phyloP scores from a whole-genome alignment of 2,797 vertebrate genomes.

The Channa striata region DNA sequence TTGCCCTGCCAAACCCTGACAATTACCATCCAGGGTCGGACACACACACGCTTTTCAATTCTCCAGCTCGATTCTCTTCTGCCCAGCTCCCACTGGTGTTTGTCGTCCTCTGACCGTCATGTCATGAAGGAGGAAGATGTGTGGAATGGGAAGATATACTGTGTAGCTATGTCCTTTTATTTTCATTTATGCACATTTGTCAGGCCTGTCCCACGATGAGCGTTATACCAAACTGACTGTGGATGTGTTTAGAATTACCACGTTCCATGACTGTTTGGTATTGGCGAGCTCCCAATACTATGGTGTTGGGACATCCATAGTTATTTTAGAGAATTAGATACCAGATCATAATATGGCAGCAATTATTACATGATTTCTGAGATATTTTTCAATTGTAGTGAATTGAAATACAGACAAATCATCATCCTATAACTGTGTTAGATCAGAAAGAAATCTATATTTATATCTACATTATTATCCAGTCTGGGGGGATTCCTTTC shows the following conservation, averaged over 20 bases:
- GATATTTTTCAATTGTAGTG: no score
- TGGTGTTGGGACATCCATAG: no score
- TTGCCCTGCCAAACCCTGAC: constrained; percentile 75
- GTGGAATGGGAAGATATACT: constrained; percentile 14
- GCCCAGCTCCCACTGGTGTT: constrained; percentile 13
- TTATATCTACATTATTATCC: background rate
- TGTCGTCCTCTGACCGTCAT: constrained; percentile 34
- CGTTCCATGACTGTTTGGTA: no score
- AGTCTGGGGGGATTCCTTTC: background rate
- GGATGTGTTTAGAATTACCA: no score
- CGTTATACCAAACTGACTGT: background rate
- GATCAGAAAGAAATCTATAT: background rate
- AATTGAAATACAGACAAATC: no score
- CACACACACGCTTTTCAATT: constrained; percentile 39
- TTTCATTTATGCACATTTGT: background rate
- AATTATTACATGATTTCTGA: no score
- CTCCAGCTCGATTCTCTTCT: constrained; percentile 17
- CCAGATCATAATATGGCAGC: no score
- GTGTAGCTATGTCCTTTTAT: constrained; percentile 3
- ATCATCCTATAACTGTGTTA: no score
- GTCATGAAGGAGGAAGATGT: constrained; percentile 21
- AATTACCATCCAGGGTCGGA: constrained; percentile 63
- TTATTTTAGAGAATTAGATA: no score
- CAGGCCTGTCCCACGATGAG: background rate
- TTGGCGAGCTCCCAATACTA: no score